Base-by-base conservation (phyloP, 2,888 invertebrate species). In the Teinopalpus imperialis region DNA sequence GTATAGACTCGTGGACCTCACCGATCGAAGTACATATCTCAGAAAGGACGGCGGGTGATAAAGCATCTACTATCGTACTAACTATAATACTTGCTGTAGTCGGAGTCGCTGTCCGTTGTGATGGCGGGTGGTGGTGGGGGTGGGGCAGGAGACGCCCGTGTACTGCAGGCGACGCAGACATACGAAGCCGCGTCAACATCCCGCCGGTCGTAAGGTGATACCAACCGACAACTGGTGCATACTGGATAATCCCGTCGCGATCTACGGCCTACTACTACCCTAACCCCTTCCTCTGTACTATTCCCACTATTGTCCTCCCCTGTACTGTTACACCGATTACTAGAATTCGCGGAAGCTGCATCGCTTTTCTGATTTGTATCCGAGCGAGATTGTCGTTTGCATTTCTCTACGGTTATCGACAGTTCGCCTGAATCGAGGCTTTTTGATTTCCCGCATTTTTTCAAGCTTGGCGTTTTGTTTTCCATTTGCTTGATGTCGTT, bases 371-470 rank as follows among this genome's bases (percentile, higher is more conserved):
- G 52, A 26, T 45, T 57, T 16, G 50, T 27, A 8, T 70, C 68
- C 4, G 57, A 44, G 18, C 65, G 59, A 2, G 61, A 53, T 39
- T 60, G 67, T 35, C 68, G 57, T 47, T 66, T 72, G 7, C 81
- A 83, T 54, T 70, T 74, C n/a, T 90, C 90, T 23, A 81, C 85
- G 20, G 90, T 85, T 3, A 92, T 90, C 32, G 94, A 90, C 59
- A 96, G 89, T 69, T 96, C 96, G 61, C 95, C 94, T 0, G 96
- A 96, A 70, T 97, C 97, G 26, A 97, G 85, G 63, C 96, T 96
- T 59, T 93, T 93, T 0, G 96, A 96, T 72, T 95, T 95, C 0
- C 94, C 94, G 60, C 93, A 94, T 54, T 92, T 91, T 47, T 91
- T 91, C 30, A 94, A 75, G 48, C 90, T 87, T 0, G 92, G 91